Evolutionary conservation across 2,888 invertebrate genomes (phyloP).

Genomic region (Rutpela maculata): DNA sequence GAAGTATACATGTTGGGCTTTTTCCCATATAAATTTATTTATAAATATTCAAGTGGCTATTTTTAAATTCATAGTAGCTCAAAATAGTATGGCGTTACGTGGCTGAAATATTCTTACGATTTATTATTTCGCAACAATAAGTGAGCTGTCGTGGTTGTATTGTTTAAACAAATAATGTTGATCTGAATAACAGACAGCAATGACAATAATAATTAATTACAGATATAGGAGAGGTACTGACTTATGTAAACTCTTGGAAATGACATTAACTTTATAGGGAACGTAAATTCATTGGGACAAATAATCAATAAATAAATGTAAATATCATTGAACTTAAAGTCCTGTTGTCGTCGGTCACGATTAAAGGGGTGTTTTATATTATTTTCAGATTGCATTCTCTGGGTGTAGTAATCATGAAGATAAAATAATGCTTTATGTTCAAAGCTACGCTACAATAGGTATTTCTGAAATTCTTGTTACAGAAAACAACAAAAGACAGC

Average conservation of each 20-base stretch:
- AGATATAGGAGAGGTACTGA: neutral
- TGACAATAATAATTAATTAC: constrained; percentile 5
- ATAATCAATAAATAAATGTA: constrained; percentile 28
- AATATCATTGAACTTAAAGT: constrained; percentile 32
- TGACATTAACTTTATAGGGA: constrained; percentile 10
- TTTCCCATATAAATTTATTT: constrained; percentile 37
- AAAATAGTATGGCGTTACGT: constrained; percentile 19
- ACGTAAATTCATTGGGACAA: neutral
- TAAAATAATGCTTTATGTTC: too few species aligned
- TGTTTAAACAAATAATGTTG: constrained; percentile 7
- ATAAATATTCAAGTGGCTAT: constrained; percentile 35
- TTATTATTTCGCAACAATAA: neutral
- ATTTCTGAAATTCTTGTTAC: too few species aligned
- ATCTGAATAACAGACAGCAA: neutral
- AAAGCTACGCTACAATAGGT: too few species aligned
- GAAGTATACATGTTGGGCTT: constrained; percentile 5
- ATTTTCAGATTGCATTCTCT: too few species aligned
- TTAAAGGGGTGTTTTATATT: neutral
- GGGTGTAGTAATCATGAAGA: too few species aligned
- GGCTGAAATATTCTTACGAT: constrained; percentile 5
- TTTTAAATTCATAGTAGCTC: constrained; percentile 32
- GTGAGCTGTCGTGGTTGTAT: neutral
- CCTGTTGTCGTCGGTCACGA: constrained; percentile 27
- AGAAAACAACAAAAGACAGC: too few species aligned
- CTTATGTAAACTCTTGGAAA: constrained; percentile 18